phyloP scores from a whole-genome alignment of 2,113 vertebrate species.

The Aldabrachelys gigantea region DNA sequence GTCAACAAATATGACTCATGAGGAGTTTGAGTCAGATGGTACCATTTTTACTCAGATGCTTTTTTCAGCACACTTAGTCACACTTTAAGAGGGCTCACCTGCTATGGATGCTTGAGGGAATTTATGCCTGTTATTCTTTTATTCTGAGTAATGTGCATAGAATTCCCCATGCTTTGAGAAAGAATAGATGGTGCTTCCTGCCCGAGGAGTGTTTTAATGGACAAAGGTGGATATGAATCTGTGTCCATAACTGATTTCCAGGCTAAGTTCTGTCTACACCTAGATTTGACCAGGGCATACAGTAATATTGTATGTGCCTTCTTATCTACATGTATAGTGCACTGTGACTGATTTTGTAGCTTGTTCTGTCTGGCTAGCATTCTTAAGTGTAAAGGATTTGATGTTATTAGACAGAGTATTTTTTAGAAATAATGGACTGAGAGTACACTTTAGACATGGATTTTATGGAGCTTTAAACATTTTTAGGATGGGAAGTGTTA shows the following conservation, averaged over 20 bases:
- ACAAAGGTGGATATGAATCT: not conserved
- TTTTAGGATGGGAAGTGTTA: slow-evolving; percentile 63
- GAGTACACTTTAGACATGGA: not conserved
- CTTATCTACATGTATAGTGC: slow-evolving; percentile 1
- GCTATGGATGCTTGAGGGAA: not conserved
- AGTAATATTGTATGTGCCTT: not conserved
- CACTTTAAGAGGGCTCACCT: not conserved
- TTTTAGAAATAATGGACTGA: slow-evolving; percentile 35
- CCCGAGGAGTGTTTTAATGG: not conserved
- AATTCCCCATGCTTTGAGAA: not conserved
- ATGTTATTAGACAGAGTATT: slow-evolving; percentile 21
- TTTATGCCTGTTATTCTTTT: slow-evolving; percentile 36
- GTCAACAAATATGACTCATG: not conserved
- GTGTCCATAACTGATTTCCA: not conserved
- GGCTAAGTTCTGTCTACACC: not conserved
- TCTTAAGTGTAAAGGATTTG: not conserved
- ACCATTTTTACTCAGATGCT: not conserved
- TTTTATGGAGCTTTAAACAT: not conserved
- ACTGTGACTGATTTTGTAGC: slow-evolving; percentile 31
- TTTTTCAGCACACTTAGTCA: not conserved
- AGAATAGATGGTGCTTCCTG: not conserved
- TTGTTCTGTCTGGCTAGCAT: slow-evolving; percentile 13
- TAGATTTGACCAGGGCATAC: not conserved
- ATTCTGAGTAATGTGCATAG: not conserved
- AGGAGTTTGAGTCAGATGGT: not conserved